These are phyloP conservation scores for Acanthopagrus latus DNA, from an alignment of 2,797 vertebrate genomes.

Conservation along the genomic window DNA sequence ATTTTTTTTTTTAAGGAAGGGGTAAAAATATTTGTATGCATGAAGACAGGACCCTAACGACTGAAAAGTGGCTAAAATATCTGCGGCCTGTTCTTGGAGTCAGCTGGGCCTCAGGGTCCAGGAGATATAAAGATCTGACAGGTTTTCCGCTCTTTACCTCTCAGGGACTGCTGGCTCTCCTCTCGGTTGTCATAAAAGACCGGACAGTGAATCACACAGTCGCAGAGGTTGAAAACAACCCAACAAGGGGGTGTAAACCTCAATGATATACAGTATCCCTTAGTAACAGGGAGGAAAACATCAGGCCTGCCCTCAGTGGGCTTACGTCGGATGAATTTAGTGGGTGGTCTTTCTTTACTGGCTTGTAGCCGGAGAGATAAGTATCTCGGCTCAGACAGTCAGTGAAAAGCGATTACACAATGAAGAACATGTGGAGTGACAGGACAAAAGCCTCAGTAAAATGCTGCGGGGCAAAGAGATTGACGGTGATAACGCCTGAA, in stretches of 20 bases:
- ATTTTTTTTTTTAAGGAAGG: too few relatives aligned
- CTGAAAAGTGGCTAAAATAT: constrained; percentile 56
- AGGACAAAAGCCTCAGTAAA: constrained; percentile 57
- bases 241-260: constrained; percentile 55
- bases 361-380: constrained; percentile 63
- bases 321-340: constrained; percentile 50
- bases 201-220: constrained; percentile 58
- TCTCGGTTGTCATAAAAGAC: constrained; percentile 54
- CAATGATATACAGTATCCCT: constrained; percentile 48
- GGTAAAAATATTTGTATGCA: too few relatives aligned
- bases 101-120: constrained; percentile 24
- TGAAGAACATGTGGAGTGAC: constrained; percentile 66
- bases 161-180: constrained; percentile 29
- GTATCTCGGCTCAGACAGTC: constrained; percentile 51
- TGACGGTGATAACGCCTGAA: constrained; percentile 37
- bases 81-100: constrained; percentile 33
- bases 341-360: constrained; percentile 64
- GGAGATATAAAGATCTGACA: constrained; percentile 58
- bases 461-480: constrained; percentile 37
- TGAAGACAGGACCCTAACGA: constrained; percentile 7
- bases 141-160: constrained; percentile 43
- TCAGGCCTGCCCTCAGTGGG: constrained; percentile 25
- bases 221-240: constrained; percentile 55
- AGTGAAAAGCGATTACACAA: constrained; percentile 62
- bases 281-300: constrained; percentile 48